phyloP scores from a whole-genome alignment of 2,797 vertebrate species.

The Gorsachius magnificus region DNA sequence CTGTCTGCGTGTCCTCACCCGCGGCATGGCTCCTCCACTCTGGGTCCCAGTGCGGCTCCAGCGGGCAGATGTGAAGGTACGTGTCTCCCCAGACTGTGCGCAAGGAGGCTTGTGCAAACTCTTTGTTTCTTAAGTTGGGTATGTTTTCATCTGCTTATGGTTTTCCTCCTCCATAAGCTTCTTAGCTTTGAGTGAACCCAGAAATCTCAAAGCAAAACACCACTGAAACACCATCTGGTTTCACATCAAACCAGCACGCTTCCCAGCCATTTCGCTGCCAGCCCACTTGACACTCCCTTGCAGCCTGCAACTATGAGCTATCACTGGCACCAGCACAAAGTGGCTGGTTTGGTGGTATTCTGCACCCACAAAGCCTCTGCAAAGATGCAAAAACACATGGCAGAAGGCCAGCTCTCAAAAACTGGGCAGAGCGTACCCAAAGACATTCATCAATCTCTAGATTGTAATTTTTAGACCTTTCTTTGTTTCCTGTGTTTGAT shows the following conservation, averaged over 20 bases:
- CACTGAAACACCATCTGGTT: slow-evolving; percentile 29
- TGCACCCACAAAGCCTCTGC: not conserved
- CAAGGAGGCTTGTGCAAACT: not conserved
- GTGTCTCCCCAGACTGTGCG: accelerated
- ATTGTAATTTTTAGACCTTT: not conserved
- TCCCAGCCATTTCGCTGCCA: not conserved
- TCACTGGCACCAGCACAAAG: not conserved
- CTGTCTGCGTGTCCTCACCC: not conserved
- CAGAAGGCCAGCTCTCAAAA: not conserved
- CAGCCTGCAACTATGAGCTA: not conserved
- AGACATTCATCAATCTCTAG: not conserved
- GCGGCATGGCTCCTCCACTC: accelerated
- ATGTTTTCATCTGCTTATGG: slow-evolving; percentile 16
- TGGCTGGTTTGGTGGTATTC: not conserved
- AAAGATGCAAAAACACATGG: not conserved
- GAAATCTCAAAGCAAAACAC: slow-evolving; percentile 17
- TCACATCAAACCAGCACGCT: not conserved
- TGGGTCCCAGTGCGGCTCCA: accelerated
- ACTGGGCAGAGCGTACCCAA: not conserved
- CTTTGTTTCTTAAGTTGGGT: not conserved
- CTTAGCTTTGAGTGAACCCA: not conserved
- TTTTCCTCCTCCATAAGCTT: not conserved
- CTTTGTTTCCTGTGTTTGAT: not conserved
- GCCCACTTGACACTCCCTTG: not conserved
- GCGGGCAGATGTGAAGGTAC: accelerated